Evolutionary conservation across 2,888 invertebrate species (phyloP), one percentile per base, ranked within the genome.

Genomic region (Helicoverpa assulta): DNA sequence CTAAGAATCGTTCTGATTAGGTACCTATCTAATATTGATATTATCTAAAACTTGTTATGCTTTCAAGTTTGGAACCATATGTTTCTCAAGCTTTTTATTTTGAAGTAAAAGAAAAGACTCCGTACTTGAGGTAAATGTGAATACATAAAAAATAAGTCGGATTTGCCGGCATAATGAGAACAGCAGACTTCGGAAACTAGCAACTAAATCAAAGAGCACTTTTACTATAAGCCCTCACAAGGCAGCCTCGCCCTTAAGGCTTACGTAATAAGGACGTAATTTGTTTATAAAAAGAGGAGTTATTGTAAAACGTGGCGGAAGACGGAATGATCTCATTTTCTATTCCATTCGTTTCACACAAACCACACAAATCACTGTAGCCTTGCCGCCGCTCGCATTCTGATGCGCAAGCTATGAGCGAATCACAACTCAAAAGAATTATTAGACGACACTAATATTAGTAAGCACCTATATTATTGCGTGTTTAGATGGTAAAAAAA

Each of bases 291-390:
- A 81, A 78, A 75, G 58, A 70, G 67, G 68, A 82, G 78, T 82
- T 84, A 84, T 84, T 85, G 83, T 84, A 80, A 79, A 84, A 77
- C 79, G 80, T 68, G 77, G 77, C 50, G 78, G 84, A 86, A 89
- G 88, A 89, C 86, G 84, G 87, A 91, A 88, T 89, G 89, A 88
- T 91, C 91, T 91, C 90, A 92, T 92, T 92, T 89, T 90, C 90
- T 89, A 92, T 93, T 92, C 92, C 89, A 91, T 91, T 90, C 92
- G 88, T 85, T 89, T 85, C 86, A 85, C 86, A 83, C 87, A 87
- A 89, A 89, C 91, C 91, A 88, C 90, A 91, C 90, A 91, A 90
- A 91, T 91, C 90, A 90, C 88, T 85, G 89, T 87, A 83, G 86
- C 86, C 82, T 82, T 86, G 81, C 84, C 77, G 70, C 67, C 61